Evolutionary conservation across 2,888 invertebrate genomes (phyloP).

Genomic region (Aquatica leii): DNA sequence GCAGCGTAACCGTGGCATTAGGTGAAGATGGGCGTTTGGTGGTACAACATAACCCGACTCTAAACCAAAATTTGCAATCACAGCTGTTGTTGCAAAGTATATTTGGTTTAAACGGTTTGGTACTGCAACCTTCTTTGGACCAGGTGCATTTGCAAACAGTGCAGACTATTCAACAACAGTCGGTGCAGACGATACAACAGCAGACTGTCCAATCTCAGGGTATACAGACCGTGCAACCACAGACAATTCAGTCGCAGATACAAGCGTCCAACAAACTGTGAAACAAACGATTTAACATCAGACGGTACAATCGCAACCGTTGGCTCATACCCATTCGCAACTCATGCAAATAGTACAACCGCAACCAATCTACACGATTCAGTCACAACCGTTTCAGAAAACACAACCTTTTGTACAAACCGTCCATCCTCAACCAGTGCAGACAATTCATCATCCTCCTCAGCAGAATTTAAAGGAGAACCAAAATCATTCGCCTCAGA

Average conservation of each 20-base stretch:
- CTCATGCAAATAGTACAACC: conserved; percentile 59
- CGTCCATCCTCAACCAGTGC: conserved; percentile 55
- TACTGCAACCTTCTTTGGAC: conserved; percentile 58
- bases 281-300: conserved; percentile 56
- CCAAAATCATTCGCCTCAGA: conserved; percentile 49
- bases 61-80: conserved; percentile 64
- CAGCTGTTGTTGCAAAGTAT: conserved; percentile 60
- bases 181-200: conserved; percentile 59
- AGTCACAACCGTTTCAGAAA: conserved; percentile 57
- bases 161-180: conserved; percentile 60
- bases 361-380: conserved; percentile 52
- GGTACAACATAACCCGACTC: conserved; percentile 70
- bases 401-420: conserved; percentile 58
- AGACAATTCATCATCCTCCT: conserved; percentile 45
- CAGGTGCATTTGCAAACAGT: conserved; percentile 60
- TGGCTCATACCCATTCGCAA: conserved; percentile 53
- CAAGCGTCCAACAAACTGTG: conserved; percentile 52
- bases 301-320: conserved; percentile 55
- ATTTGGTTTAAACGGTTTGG: conserved; percentile 57
- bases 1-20: conserved; percentile 69
- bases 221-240: conserved; percentile 59
- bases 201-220: conserved; percentile 60
- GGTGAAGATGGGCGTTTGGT: conserved; percentile 74
- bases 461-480: conserved; percentile 36
- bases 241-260: conserved; percentile 57